These are phyloP conservation scores for Tachycineta bicolor DNA, from an alignment of 2,113 vertebrate genomes.

Conservation along the genomic window DNA sequence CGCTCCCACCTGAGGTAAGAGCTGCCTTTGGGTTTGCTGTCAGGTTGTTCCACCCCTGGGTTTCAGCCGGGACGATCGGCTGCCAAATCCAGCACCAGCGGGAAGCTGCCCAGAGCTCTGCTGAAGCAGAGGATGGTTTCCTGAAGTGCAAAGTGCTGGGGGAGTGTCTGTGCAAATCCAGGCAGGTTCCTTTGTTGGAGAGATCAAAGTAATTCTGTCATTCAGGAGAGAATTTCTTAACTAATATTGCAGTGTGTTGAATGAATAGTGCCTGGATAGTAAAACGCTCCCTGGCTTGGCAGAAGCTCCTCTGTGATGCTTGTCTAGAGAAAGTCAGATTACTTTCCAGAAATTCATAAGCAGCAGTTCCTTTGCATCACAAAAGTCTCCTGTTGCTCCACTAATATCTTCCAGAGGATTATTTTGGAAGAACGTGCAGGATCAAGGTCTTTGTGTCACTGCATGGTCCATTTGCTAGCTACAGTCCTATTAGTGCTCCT, in stretches of 20 bases:
- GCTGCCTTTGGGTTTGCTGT: neutral
- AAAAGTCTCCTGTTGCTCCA: neutral
- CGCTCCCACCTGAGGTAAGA: neutral
- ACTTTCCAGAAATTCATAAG: neutral
- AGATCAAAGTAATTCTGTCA: neutral
- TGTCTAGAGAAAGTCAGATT: neutral
- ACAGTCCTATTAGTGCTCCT: neutral
- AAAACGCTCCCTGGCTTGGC: neutral
- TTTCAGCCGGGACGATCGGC: fast-evolving
- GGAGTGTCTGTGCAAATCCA: neutral
- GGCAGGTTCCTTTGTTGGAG: neutral
- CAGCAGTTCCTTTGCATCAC: neutral
- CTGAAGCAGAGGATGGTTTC: neutral
- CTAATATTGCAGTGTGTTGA: neutral
- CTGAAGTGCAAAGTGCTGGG: neutral
- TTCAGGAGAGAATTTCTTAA: neutral
- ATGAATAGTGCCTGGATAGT: neutral
- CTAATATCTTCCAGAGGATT: neutral
- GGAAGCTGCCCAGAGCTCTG: neutral
- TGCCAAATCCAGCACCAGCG: neutral
- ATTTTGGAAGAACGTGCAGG: neutral
- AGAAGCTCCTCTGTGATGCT: neutral
- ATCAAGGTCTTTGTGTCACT: neutral
- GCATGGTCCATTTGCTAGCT: neutral
- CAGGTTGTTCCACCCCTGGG: neutral